Conservation (phyloP, 2,797 vertebrate species). For the Betta splendens region DNA sequence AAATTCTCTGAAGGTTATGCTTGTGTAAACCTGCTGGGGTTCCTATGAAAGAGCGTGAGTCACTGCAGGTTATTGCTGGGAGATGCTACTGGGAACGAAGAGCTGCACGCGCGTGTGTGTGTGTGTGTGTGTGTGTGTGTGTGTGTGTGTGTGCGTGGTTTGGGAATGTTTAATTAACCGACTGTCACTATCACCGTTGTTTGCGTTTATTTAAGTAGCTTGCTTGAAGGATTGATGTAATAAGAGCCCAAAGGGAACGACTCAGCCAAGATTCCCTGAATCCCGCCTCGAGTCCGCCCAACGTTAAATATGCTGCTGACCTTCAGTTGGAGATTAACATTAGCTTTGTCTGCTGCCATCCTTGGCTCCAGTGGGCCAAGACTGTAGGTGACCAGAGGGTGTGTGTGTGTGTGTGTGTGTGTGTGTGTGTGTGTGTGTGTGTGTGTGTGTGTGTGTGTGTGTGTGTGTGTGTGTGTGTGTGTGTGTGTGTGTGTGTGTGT, state of each 20-base stretch:
- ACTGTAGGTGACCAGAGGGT: constrained; percentile 7
- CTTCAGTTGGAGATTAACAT: constrained; percentile 71
- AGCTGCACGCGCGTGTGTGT: no score
- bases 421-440: not conserved
- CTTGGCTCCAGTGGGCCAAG: constrained; percentile 44
- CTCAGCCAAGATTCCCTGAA: constrained; percentile 57
- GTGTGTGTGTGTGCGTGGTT: not conserved
- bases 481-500: constrained; percentile 19
- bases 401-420: constrained; percentile 7
- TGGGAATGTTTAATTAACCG: constrained; percentile 28
- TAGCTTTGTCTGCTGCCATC: constrained; percentile 69
- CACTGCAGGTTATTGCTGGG: not conserved
- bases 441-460: not conserved
- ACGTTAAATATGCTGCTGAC: constrained; percentile 64
- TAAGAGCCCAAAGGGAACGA: constrained; percentile 31
- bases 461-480: constrained; percentile 3
- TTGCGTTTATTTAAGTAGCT: constrained; percentile 2
- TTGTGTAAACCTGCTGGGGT: not conserved
- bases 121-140: not conserved
- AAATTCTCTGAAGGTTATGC: not conserved
- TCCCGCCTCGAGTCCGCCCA: constrained; percentile 55
- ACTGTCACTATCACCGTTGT: not conserved
- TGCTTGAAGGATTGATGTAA: constrained; percentile 1
- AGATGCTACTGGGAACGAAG: not conserved
- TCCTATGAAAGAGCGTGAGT: not conserved